phyloP scores from a whole-genome alignment of 2,888 invertebrate genomes.

The Tyria jacobaeae region DNA sequence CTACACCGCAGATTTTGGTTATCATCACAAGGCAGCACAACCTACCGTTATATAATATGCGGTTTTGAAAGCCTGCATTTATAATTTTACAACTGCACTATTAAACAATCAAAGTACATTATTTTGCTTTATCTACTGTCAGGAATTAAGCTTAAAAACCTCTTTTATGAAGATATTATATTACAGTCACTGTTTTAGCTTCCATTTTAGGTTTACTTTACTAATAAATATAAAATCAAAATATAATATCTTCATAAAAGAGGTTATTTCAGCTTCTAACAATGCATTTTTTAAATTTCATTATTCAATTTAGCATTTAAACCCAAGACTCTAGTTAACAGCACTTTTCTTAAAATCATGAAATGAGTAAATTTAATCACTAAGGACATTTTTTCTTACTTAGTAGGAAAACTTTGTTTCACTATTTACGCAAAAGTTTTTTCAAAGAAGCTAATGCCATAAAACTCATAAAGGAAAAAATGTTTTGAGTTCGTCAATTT shows the following conservation, averaged over 20 bases:
- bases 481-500: neutral
- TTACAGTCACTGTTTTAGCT: neutral
- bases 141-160: too few relatives aligned
- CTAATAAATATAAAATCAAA: too few relatives aligned
- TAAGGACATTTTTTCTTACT: conserved; percentile 15
- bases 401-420: conserved; percentile 8
- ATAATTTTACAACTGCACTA: too few relatives aligned
- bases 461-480: neutral
- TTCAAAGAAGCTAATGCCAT: neutral
- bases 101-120: neutral
- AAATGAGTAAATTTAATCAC: conserved; percentile 13
- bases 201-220: too few relatives aligned
- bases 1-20: too few relatives aligned
- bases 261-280: neutral
- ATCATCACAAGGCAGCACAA: too few relatives aligned
- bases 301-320: conserved; percentile 1
- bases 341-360: neutral
- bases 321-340: neutral
- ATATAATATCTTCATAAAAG: neutral
- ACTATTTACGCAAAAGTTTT: conserved; percentile 9
- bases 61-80: too few relatives aligned
- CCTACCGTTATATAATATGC: too few relatives aligned
- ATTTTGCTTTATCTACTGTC: too few relatives aligned
- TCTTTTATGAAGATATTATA: too few relatives aligned
- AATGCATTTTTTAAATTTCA: neutral